A percentile compares a stretch with the other conserved stretches of the same genome.
phyloP scores from a whole-genome alignment of 2,113 vertebrate genomes.

The Pogonocichla stellata region DNA sequence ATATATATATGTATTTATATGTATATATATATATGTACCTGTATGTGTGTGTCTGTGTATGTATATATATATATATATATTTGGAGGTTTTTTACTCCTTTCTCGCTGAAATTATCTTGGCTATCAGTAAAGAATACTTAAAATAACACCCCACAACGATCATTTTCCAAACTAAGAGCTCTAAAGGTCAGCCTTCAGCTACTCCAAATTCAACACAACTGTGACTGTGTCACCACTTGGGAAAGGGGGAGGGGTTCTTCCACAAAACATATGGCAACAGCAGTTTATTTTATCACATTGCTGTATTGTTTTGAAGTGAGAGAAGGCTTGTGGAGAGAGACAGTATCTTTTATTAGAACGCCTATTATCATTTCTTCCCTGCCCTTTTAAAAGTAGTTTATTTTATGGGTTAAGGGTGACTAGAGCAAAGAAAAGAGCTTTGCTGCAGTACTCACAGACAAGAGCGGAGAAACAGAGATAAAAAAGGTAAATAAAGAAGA shows the following conservation, averaged over 20 bases:
- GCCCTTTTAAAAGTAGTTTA: constrained; percentile 34
- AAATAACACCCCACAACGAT: not conserved
- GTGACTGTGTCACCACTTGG: not conserved
- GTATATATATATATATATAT: not conserved
- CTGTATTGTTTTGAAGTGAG: constrained; percentile 31
- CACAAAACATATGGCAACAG: constrained; percentile 29
- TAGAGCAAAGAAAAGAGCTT: constrained; percentile 13
- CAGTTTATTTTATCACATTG: constrained; percentile 51
- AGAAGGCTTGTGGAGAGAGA: not conserved
- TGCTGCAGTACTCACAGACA: not conserved
- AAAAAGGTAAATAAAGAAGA: constrained; percentile 31
- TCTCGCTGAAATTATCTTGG: not conserved
- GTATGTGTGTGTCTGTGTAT: rapidly evolving
- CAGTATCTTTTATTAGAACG: constrained; percentile 42
- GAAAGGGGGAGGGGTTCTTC: not conserved
- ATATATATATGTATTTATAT: not conserved
- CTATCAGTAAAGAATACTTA: not conserved
- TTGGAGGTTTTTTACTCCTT: not conserved
- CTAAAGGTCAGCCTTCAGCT: constrained; percentile 24
- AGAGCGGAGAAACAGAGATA: not conserved
- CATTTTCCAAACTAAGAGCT: not conserved
- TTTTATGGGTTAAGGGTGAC: constrained; percentile 43
- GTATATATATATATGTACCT: not conserved
- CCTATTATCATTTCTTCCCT: constrained; percentile 31
- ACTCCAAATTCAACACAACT: not conserved